A percentile compares a stretch with the other conserved stretches of the same genome.
These are phyloP conservation scores for Noctua pronuba DNA, from an alignment of 2,888 invertebrate species.

Conservation along the genomic window DNA sequence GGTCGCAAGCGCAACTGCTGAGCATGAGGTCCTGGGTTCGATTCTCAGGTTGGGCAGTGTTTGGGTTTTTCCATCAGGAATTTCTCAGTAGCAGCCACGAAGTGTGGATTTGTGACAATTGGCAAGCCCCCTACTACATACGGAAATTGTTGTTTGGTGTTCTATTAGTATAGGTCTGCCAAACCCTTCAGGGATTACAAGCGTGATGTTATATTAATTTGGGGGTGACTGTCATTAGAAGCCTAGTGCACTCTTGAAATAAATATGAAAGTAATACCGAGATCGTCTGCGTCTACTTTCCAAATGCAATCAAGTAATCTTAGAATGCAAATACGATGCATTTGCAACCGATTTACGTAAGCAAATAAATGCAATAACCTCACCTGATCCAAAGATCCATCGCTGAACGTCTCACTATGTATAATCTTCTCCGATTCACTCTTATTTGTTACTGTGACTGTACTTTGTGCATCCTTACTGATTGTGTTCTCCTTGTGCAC, in stretches of 20 bases:
- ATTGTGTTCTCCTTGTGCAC: constrained; percentile 85
- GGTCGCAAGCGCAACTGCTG: too few relatives aligned
- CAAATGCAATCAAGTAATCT: constrained; percentile 9
- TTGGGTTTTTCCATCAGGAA: too few relatives aligned
- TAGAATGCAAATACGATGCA: constrained; percentile 24
- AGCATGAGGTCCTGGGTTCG: neutral
- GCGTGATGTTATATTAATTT: too few relatives aligned
- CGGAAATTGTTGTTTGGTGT: too few relatives aligned
- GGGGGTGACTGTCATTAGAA: neutral
- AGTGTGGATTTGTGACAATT: neutral
- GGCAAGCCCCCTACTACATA: too few relatives aligned
- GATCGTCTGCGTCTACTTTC: constrained; percentile 6
- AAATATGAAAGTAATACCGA: constrained; percentile 14
- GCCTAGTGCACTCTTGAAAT: neutral
- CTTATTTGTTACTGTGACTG: constrained; percentile 85
- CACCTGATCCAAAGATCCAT: constrained; percentile 83
- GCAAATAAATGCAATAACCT: constrained; percentile 46
- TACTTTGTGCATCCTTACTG: constrained; percentile 84
- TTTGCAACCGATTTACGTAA: constrained; percentile 10
- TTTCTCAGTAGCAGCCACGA: too few relatives aligned
- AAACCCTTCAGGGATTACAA: too few relatives aligned
- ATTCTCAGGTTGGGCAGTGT: too few relatives aligned
- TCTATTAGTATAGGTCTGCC: too few relatives aligned
- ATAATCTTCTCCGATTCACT: constrained; percentile 83
- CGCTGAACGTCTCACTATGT: constrained; percentile 80